Evolutionary conservation across 30 jellyfish, hydroid and myxozoan genomes (phyloP), one percentile per base, ranked within the genome.

Genomic region (Hydractinia echinata): DNA sequence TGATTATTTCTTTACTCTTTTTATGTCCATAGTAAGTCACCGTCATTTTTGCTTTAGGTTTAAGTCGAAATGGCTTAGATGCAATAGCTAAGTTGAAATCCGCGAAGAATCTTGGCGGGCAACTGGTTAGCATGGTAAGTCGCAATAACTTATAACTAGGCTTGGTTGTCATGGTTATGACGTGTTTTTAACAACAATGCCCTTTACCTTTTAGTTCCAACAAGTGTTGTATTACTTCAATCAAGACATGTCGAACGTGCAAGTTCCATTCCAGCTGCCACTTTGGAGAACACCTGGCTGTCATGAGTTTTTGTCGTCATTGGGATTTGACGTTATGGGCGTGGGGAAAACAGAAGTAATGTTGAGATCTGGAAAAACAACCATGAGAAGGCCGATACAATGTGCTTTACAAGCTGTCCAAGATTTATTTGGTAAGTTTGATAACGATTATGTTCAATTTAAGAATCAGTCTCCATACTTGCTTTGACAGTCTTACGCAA

Each of bases 271-370:
- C 79, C 72, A 84, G 79, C 82, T 84, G 39, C 80, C 79, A 72
- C 54, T 85, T 4, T 94, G 99, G 99, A 89, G 96, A 20, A 84
- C 87, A 58, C 95, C 99, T 10, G 99, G 99, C 61, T 94, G 99
- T 84, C 99, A 94, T 54, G 99, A 94, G 78, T 81, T 94, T 74
- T 92, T 94, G 18, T 94, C 99, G 4, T 87, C 99, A 10, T 87
- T 94, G 44, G 99, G 95, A 15, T 94, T 94, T 76, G 95, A 94
- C 80, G 85, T 94, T 53, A 84, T 94, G 96, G 99, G 99, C 19
- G 96, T 87, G 20, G 96, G 96, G 60, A 83, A 95, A 53, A 91
- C 95, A 14, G 96, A 87, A 76, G 99, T 94, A 66, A 85, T 85
- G 56, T 73, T 94, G 64, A 93, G 96, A 4, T 94, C 99, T 8